Evolutionary conservation across 2,888 invertebrate genomes (phyloP).

Genomic region (Xestia ashworthii): DNA sequence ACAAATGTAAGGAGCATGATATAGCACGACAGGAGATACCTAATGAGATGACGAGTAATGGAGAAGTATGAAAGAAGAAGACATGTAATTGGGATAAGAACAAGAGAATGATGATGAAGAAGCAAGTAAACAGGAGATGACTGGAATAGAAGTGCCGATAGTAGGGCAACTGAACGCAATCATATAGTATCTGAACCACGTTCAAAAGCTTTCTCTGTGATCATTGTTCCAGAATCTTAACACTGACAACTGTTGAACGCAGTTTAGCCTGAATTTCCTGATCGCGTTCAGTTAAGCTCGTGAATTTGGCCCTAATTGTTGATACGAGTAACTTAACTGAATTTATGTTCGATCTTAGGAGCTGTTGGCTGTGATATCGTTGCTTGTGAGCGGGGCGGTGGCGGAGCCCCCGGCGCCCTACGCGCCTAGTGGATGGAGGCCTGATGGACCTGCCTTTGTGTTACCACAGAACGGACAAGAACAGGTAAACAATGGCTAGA

Average conservation of each 20-base stretch:
- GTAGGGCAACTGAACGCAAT: not conserved
- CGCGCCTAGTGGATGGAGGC: constrained; percentile 85
- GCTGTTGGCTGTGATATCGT: constrained; percentile 76
- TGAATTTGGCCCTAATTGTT: not conserved
- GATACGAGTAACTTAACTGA: not conserved
- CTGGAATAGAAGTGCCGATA: not conserved
- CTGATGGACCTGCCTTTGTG: constrained; percentile 84
- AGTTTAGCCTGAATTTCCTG: not conserved
- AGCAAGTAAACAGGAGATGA: not conserved
- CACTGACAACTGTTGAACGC: not conserved
- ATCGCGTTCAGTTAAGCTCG: not conserved
- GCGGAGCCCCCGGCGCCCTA: constrained; percentile 83
- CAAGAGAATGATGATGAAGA: too few relatives aligned
- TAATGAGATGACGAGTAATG: too few relatives aligned
- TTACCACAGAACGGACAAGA: constrained; percentile 75
- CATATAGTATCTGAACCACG: not conserved
- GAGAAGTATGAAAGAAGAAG: too few relatives aligned
- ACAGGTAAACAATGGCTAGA: constrained; percentile 48
- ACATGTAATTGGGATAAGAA: too few relatives aligned
- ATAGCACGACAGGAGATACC: too few relatives aligned
- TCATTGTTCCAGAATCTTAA: not conserved
- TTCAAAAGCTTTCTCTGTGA: not conserved
- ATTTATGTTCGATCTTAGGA: constrained; percentile 67
- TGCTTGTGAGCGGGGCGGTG: constrained; percentile 74
- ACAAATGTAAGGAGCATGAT: not conserved